phyloP scores from a whole-genome alignment of 2,113 vertebrate species.

The Vicugna pacos region DNA sequence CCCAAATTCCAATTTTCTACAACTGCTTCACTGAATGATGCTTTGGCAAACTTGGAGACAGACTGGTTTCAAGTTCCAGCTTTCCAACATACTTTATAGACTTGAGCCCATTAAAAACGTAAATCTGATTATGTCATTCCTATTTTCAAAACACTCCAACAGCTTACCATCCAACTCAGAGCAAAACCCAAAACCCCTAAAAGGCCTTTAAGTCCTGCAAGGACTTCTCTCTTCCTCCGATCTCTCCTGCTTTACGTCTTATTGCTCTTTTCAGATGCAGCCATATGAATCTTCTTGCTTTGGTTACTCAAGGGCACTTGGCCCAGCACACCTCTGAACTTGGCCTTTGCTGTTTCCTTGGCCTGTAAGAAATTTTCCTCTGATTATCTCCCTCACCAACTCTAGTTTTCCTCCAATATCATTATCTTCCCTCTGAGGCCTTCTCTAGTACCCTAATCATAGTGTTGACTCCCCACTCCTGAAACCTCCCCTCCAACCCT shows the following conservation, averaged over 20 bases:
- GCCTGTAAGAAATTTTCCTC: background rate
- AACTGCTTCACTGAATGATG: background rate
- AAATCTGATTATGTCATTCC: background rate
- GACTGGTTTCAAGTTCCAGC: background rate
- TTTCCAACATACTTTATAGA: background rate
- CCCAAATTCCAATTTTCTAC: background rate
- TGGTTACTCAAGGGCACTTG: background rate
- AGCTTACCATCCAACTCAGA: background rate
- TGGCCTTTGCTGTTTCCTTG: background rate
- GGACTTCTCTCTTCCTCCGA: background rate
- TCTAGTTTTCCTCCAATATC: background rate
- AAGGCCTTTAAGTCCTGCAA: fast-evolving
- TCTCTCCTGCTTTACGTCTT: background rate
- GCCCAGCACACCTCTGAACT: background rate
- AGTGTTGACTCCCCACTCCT: fast-evolving
- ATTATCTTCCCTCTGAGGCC: background rate
- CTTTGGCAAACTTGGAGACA: background rate
- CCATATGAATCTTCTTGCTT: fast-evolving
- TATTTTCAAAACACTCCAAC: background rate
- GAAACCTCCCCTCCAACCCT: background rate
- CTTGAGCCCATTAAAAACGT: background rate
- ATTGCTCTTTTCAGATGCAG: background rate
- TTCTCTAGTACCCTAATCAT: background rate
- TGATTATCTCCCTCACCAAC: background rate
- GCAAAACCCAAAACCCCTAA: background rate